Evolutionary conservation across 2,797 vertebrate species (phyloP).

Genomic region (Parauchenoglanis punctatus): DNA sequence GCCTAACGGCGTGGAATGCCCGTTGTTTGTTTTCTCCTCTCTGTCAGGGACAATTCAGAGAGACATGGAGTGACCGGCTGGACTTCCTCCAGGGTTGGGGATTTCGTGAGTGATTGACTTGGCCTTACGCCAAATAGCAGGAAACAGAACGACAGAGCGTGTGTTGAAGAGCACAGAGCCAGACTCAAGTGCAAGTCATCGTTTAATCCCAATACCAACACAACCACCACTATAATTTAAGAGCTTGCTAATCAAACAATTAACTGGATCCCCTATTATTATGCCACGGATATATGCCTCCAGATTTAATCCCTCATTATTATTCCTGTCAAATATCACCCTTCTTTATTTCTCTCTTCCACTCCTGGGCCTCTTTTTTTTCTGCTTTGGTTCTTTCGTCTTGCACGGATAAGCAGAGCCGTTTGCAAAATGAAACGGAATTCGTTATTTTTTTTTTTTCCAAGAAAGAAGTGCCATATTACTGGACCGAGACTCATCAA

Average conservation of each 20-base stretch:
- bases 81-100: conserved; percentile 73
- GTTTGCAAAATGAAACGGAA: conserved; percentile 34
- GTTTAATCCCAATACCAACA: conserved; percentile 84
- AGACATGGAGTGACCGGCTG: conserved; percentile 73
- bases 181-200: conserved; percentile 75
- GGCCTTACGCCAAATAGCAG: conserved; percentile 73
- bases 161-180: conserved; percentile 68
- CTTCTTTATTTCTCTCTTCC: conserved; percentile 17
- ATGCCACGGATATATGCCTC: conserved; percentile 52
- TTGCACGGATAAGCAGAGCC: conserved; percentile 4
- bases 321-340: conserved; percentile 50
- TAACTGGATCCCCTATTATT: conserved; percentile 72
- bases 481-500: conserved; percentile 38
- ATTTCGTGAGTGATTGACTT: conserved; percentile 75
- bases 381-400: neutral
- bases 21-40: conserved; percentile 81
- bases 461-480: conserved; percentile 12
- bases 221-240: conserved; percentile 75
- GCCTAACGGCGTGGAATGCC: conserved; percentile 68
- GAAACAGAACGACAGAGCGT: conserved; percentile 64
- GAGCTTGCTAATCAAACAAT: conserved; percentile 76
- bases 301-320: conserved; percentile 63
- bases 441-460: neutral
- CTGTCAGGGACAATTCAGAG: conserved; percentile 75
- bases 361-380: conserved; percentile 16